These are phyloP conservation scores for Ifrita kowaldi DNA, from an alignment of 2,113 vertebrate species.

Conservation along the genomic window DNA sequence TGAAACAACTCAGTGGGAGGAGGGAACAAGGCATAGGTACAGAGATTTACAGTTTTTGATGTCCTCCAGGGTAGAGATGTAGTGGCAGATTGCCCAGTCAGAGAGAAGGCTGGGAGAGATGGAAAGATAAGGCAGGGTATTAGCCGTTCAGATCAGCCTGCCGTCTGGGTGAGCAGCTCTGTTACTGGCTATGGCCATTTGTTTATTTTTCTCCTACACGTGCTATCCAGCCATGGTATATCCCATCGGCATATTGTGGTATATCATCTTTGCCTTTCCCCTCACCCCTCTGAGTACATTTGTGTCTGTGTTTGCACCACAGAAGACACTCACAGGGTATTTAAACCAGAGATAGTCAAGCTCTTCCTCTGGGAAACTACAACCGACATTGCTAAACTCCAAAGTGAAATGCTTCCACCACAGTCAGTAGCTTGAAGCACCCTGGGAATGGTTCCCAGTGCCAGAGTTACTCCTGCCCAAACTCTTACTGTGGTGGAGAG, in stretches of 20 bases:
- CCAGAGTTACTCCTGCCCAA: background rate
- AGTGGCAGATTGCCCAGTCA: background rate
- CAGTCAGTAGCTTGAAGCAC: background rate
- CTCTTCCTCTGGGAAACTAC: background rate
- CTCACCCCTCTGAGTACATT: background rate
- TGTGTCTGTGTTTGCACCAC: background rate
- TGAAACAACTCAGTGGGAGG: background rate
- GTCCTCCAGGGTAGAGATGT: background rate
- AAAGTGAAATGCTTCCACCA: background rate
- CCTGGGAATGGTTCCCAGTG: background rate
- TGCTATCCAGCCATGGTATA: background rate
- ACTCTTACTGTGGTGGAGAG: background rate
- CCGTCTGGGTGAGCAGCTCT: background rate
- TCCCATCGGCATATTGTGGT: background rate
- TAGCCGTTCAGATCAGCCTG: background rate
- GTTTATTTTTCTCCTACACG: background rate
- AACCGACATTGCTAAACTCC: background rate
- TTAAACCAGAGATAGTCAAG: background rate
- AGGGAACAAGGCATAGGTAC: background rate
- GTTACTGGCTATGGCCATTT: background rate
- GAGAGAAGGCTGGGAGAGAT: background rate
- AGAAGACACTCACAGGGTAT: background rate
- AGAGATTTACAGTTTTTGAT: background rate
- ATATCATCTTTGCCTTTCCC: background rate
- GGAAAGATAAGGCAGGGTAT: background rate